Percentiles rank a stretch among this genome's conserved stretches.
phyloP scores from a whole-genome alignment of 2,113 vertebrate species.

The Aix galericulata region DNA sequence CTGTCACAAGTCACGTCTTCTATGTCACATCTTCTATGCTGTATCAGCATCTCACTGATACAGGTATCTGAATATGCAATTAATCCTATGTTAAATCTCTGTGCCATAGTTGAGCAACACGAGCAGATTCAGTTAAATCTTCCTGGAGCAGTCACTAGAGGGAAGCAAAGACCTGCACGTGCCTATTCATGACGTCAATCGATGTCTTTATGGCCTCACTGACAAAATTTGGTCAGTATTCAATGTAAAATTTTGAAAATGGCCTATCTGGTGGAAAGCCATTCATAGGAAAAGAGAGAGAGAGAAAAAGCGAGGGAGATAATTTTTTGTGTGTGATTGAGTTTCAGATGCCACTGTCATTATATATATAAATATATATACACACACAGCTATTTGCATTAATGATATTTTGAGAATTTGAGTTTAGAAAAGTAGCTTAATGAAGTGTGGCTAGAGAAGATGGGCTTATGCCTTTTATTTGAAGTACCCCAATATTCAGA shows the following conservation, averaged over 20 bases:
- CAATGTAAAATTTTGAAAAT: neutral
- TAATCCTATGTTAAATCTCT: neutral
- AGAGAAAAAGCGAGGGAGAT: too few species aligned
- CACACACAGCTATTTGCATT: neutral
- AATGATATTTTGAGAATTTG: neutral
- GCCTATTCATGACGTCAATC: constrained; percentile 6
- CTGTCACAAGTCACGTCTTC: neutral
- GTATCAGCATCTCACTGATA: neutral
- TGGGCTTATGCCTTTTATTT: neutral
- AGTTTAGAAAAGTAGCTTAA: neutral
- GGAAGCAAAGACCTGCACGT: constrained; percentile 58
- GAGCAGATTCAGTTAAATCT: neutral
- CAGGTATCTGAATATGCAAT: neutral
- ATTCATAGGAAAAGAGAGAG: neutral
- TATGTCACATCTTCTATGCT: neutral
- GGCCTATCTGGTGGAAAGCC: neutral
- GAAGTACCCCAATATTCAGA: neutral
- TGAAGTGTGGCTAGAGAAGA: neutral
- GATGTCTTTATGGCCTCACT: neutral
- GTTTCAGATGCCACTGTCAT: neutral
- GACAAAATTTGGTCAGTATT: neutral
- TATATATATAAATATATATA: neutral
- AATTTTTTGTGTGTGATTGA: neutral
- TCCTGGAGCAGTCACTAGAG: constrained; percentile 54
- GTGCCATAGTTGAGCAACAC: neutral